These are phyloP conservation scores for Carollia perspicillata DNA, from an alignment of 2,113 vertebrate species.

Conservation along the genomic window DNA sequence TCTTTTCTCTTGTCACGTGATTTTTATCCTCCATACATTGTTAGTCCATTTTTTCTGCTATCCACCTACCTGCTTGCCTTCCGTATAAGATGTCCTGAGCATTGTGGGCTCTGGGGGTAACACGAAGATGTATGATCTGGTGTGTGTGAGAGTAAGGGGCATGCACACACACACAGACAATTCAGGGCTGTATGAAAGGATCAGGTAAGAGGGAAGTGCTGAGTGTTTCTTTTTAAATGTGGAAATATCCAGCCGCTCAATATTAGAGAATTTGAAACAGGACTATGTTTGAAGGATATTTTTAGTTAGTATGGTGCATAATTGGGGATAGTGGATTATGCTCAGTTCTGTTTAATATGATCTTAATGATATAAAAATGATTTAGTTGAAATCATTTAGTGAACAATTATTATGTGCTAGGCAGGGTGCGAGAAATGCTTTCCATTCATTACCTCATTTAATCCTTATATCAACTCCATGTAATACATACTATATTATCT, in stretches of 20 bases:
- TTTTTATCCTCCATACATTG: background rate
- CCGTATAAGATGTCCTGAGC: background rate
- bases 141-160: background rate
- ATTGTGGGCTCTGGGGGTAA: background rate
- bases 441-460: constrained; percentile 16
- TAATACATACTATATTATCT: background rate
- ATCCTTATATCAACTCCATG: background rate
- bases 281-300: constrained; percentile 11
- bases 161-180: background rate
- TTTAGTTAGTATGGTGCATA: background rate
- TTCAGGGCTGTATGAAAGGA: background rate
- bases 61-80: background rate
- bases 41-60: background rate
- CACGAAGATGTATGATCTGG: background rate
- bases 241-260: background rate
- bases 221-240: background rate
- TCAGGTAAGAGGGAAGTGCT: background rate
- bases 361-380: background rate
- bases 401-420: background rate
- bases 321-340: background rate
- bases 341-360: background rate
- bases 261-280: constrained; percentile 11
- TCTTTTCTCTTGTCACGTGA: background rate
- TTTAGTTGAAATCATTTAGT: constrained; percentile 32
- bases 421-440: background rate